Conservation (phyloP, 2,797 vertebrate species). For the Gallirallus australis region DNA sequence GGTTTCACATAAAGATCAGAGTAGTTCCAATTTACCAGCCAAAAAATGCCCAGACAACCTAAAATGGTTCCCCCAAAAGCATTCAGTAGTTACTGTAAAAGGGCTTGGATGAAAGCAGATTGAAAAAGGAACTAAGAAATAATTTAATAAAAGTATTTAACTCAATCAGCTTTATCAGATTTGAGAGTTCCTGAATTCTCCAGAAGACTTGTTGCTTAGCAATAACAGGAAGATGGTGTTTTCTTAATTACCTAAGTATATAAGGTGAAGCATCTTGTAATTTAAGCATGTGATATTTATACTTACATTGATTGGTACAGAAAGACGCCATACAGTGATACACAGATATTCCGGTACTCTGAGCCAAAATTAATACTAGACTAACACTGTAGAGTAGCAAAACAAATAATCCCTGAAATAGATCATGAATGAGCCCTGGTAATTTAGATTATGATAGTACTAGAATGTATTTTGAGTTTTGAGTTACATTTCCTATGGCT, state of each 20-base stretch:
- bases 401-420: neutral
- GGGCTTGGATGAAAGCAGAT: slow-evolving; percentile 27
- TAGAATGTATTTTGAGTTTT: neutral
- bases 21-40: neutral
- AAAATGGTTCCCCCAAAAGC: neutral
- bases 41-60: neutral
- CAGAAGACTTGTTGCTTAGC: neutral
- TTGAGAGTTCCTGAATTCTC: slow-evolving; percentile 3
- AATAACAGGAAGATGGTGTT: neutral
- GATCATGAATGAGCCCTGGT: neutral
- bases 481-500: neutral
- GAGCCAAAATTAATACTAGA: neutral
- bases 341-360: neutral
- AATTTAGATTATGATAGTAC: neutral
- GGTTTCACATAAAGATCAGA: neutral
- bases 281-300: neutral
- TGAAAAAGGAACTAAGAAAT: neutral
- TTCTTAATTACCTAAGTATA: neutral
- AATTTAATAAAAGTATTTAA: neutral
- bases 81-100: slow-evolving; percentile 26
- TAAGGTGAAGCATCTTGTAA: neutral
- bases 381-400: neutral
- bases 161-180: neutral
- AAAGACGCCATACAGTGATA: neutral
- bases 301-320: neutral